Evolutionary conservation across 1,140 invertebrate genomes (phyloP).

Genomic region (Drosophila watanabei): DNA sequence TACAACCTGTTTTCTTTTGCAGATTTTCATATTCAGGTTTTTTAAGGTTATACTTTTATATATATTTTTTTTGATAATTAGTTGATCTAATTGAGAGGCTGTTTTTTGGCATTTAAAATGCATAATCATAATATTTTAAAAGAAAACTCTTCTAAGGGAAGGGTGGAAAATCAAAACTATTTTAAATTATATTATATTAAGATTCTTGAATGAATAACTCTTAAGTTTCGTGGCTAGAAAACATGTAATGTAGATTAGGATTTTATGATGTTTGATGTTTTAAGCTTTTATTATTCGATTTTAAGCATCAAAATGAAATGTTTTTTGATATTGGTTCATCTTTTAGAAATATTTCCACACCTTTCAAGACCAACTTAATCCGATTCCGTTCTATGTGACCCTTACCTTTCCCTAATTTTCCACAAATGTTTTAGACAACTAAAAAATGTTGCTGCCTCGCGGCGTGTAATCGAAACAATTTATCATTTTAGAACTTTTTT

Average conservation of each 20-base stretch:
- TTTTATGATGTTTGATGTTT: neutral
- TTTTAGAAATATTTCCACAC: neutral
- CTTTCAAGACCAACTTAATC: neutral
- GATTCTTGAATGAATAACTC: too few species aligned
- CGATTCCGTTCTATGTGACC: neutral
- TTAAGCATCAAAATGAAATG: neutral
- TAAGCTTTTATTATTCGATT: neutral
- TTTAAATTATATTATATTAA: too few species aligned
- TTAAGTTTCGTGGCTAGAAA: too few species aligned
- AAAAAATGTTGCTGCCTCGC: constrained; percentile 14
- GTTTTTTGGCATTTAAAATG: neutral
- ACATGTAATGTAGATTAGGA: too few species aligned
- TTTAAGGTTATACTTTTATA: neutral
- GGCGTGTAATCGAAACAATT: constrained; percentile 54
- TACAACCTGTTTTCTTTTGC: neutral
- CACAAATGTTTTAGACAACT: constrained; percentile 1
- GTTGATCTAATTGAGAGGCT: neutral
- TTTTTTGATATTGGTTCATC: neutral
- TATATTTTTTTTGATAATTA: neutral
- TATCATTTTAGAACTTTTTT: constrained; percentile 65
- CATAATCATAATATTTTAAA: neutral
- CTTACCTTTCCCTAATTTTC: constrained; percentile 2
- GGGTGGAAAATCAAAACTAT: too few species aligned
- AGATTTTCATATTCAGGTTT: constrained; percentile 14
- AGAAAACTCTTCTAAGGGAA: too few species aligned